These are phyloP conservation scores for Neolamprologus sp. DNA, from an alignment of 2,113 vertebrate species.

Conservation along the genomic window DNA sequence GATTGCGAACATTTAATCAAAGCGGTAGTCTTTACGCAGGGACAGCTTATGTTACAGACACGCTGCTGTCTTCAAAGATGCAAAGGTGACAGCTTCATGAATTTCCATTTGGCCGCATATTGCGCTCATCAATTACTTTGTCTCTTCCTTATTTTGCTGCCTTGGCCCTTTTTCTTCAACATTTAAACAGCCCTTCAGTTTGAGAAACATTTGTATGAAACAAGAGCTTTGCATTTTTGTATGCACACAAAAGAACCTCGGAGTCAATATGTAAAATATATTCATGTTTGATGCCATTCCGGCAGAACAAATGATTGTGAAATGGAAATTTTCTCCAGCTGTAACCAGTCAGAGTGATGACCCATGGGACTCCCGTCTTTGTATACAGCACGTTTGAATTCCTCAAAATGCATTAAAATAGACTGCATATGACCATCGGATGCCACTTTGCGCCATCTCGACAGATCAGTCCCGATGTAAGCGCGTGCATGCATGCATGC, in stretches of 20 bases:
- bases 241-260: slow-evolving; percentile 8
- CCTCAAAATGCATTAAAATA: slow-evolving; percentile 38
- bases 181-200: slow-evolving; percentile 9
- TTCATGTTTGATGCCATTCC: slow-evolving; percentile 30
- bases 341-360: slow-evolving; percentile 30
- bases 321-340: slow-evolving; percentile 40
- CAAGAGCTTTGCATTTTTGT: neutral
- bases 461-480: slow-evolving; percentile 31
- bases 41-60: slow-evolving; percentile 62
- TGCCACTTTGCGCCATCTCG: slow-evolving; percentile 3
- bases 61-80: slow-evolving; percentile 65
- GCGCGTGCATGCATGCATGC: neutral
- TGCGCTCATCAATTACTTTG: slow-evolving; percentile 56
- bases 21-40: slow-evolving; percentile 15
- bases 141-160: slow-evolving; percentile 20
- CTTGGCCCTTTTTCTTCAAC: neutral
- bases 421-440: slow-evolving; percentile 28
- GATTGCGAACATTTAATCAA: slow-evolving; percentile 52
- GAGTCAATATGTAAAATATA: slow-evolving; percentile 44
- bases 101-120: slow-evolving; percentile 51
- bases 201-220: neutral
- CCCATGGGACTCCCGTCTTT: slow-evolving; percentile 35
- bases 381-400: slow-evolving; percentile 26
- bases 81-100: slow-evolving; percentile 61
- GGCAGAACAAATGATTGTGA: slow-evolving; percentile 48